Evolutionary conservation across 2,113 vertebrate genomes (phyloP), one percentile per base, ranked within the genome.

Genomic region (Platichthys flesus): DNA sequence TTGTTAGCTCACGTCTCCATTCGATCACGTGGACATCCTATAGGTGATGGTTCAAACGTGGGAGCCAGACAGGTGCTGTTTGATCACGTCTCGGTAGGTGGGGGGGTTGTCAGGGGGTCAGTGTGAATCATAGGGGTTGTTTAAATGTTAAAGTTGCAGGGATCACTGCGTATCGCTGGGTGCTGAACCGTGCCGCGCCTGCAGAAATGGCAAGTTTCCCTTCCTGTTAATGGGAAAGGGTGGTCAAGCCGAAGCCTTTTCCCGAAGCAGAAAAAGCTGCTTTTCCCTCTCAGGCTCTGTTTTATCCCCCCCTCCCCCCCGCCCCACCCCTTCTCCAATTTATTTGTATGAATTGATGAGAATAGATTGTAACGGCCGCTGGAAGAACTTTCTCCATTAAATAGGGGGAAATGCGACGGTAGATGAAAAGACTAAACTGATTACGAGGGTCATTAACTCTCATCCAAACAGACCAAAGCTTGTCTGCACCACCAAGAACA

Each of bases 91-190:
- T 71, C 68, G 82, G 85, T 92, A 18, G 40, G 62, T 47, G 15
- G 54, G 57, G 57, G 57, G 52, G 75, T 68, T 68, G 75, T 78
- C 47, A 21, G 37, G 52, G 62, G 74, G 82, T 79, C 79, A 74
- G 20, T 64, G 83, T 23, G 62, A 82, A 86, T 82, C 9, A 20
- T 18, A 54, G 63, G 21, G 54, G 69, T 69, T 75, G 77, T 74
- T 82, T 76, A 86, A 91, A 91, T 88, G 85, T 91, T 88, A 83
- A 88, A 74, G 81, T 79, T 57, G 81, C 71, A 79, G 71, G 82
- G 87, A 88, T 86, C 78, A 78, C 61, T 63, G 81, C 40, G 9
- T 78, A 0, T 67, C 42, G 40, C 56, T 37, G 75, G 51, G 51
- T 18, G 75, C 15, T 85, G 83, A 85, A 79, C 83, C 74, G 70